Conservation (phyloP, 2,888 invertebrate genomes). For the Cheilosia vulpina region DNA sequence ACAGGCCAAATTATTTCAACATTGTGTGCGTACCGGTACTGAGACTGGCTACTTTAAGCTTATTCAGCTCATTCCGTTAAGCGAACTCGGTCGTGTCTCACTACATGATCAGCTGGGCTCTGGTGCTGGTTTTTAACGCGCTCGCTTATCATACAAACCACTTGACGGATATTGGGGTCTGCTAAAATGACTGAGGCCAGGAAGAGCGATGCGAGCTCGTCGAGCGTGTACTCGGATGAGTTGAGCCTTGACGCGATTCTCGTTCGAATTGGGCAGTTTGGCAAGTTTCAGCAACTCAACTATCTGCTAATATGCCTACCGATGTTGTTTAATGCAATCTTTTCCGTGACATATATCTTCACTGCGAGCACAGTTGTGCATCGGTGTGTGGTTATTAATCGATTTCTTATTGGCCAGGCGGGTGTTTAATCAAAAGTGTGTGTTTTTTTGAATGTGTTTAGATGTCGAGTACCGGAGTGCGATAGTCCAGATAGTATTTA, state of each 20-base stretch:
- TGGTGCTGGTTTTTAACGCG: constrained; percentile 12
- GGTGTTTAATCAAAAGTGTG: neutral
- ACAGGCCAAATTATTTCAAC: neutral
- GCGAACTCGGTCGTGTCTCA: constrained; percentile 53
- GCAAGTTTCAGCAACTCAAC: constrained; percentile 87
- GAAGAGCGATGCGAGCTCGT: constrained; percentile 28
- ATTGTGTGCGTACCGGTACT: neutral
- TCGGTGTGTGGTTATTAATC: constrained; percentile 85
- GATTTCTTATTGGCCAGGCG: constrained; percentile 32
- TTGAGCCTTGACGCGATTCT: constrained; percentile 80
- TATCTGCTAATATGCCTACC: constrained; percentile 86
- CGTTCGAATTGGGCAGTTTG: constrained; percentile 86
- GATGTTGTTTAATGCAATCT: constrained; percentile 87
- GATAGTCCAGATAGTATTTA: constrained; percentile 79
- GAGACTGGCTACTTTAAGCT: constrained; percentile 7
- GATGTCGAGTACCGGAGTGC: constrained; percentile 83
- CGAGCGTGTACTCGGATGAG: constrained; percentile 76
- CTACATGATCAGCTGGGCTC: constrained; percentile 22
- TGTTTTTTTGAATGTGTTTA: constrained; percentile 59
- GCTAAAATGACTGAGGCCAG: constrained; percentile 47
- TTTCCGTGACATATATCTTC: constrained; percentile 88
- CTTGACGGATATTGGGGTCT: neutral
- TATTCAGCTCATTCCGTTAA: constrained; percentile 42
- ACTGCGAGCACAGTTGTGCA: constrained; percentile 88
- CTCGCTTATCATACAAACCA: constrained; percentile 17